These are phyloP conservation scores for Gymnocephalus cernua DNA, from an alignment of 2,113 vertebrate species.

Conservation along the genomic window DNA sequence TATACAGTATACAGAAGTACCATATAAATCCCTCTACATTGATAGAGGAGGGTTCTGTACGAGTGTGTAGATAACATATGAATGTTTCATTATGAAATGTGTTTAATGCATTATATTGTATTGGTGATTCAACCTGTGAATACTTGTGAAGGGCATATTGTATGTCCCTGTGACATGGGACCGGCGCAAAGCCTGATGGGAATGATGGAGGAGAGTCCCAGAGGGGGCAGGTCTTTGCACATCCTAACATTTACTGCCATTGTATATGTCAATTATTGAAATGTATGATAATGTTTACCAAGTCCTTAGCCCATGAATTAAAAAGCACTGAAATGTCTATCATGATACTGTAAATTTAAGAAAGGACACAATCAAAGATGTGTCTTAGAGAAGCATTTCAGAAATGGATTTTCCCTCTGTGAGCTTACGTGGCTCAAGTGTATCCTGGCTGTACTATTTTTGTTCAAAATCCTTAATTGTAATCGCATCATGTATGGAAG, in stretches of 20 bases:
- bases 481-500: conserved; percentile 64
- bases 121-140: conserved; percentile 80
- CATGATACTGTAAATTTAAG: conserved; percentile 17
- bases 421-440: conserved; percentile 44
- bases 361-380: conserved; percentile 36
- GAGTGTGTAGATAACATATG: conserved; percentile 82
- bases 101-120: conserved; percentile 79
- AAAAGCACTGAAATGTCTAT: conserved; percentile 41
- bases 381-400: conserved; percentile 36
- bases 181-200: conserved; percentile 92
- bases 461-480: conserved; percentile 57
- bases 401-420: conserved; percentile 25
- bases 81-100: conserved; percentile 82
- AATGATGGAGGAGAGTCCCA: conserved; percentile 90
- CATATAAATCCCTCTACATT: conserved; percentile 66
- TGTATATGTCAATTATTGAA: conserved; percentile 65
- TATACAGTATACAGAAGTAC: conserved; percentile 66
- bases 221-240: conserved; percentile 73
- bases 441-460: conserved; percentile 56
- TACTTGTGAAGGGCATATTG: conserved; percentile 78
- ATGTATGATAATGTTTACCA: conserved; percentile 68
- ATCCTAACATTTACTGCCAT: conserved; percentile 78
- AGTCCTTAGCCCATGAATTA: conserved; percentile 35
- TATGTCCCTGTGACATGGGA: conserved; percentile 82
- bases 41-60: conserved; percentile 65